A percentile compares a stretch with the other conserved stretches of the same genome.
Conservation (phyloP, 2,888 invertebrate species). For the Habrosyne pyritoides region DNA sequence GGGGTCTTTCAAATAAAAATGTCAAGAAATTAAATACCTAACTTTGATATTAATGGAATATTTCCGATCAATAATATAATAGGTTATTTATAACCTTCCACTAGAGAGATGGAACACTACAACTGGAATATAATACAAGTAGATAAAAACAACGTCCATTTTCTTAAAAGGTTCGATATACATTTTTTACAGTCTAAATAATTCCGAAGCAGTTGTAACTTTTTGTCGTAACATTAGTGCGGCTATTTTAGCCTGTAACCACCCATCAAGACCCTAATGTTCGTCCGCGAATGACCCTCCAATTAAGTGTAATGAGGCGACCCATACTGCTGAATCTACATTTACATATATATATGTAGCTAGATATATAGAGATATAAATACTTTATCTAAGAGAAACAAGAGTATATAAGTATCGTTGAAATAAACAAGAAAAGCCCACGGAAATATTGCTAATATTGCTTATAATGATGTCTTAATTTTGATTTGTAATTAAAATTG, state of each 20-base stretch:
- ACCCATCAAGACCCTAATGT: constrained; percentile 65
- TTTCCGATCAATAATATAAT: no score
- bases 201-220: constrained; percentile 52
- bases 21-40: no score
- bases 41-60: no score
- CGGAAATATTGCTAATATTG: background rate
- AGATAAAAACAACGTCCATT: background rate
- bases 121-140: background rate
- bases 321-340: constrained; percentile 55
- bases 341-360: constrained; percentile 44
- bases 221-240: constrained; percentile 61
- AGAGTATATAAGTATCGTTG: background rate
- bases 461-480: background rate
- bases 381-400: background rate
- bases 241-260: constrained; percentile 64
- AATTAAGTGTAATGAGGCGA: constrained; percentile 81
- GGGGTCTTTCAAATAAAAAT: no score
- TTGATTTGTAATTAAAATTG: background rate
- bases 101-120: background rate
- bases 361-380: background rate
- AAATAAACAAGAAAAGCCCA: no score
- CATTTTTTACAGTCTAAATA: constrained; percentile 43
- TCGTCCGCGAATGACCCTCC: constrained; percentile 78
- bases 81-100: background rate
- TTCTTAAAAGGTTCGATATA: constrained; percentile 20